Evolutionary conservation across 2,113 vertebrate genomes (phyloP).

Genomic region (Triplophysa tibetana): DNA sequence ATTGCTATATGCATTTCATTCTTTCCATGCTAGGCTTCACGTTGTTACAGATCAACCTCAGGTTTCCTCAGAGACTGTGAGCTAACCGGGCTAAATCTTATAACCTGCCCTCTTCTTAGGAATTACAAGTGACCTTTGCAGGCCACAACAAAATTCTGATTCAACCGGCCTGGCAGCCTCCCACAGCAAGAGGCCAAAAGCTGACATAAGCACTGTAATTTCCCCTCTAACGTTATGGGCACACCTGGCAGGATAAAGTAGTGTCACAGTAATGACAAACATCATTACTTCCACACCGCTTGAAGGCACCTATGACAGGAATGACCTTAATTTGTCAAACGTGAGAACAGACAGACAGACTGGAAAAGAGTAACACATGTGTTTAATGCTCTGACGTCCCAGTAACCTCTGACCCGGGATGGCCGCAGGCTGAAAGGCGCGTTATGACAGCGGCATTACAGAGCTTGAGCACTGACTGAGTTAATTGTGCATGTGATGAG

Average conservation of each 20-base stretch:
- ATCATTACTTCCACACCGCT: not conserved
- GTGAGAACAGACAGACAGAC: not conserved
- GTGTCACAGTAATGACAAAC: not conserved
- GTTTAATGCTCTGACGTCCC: constrained; percentile 1
- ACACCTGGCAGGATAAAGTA: not conserved
- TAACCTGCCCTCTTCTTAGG: not conserved
- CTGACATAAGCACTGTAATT: constrained; percentile 1
- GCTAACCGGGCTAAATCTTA: not conserved
- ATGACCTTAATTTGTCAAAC: constrained; percentile 1
- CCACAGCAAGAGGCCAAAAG: constrained; percentile 1
- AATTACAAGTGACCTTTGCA: not conserved
- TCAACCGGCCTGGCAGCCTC: not conserved
- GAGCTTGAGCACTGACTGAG: constrained; percentile 60
- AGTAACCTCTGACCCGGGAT: constrained; percentile 32
- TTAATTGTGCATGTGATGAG: constrained; percentile 78
- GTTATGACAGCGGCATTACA: constrained; percentile 60
- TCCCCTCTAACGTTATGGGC: not conserved
- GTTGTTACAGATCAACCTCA: not conserved
- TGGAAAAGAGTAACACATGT: not conserved
- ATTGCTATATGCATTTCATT: not conserved
- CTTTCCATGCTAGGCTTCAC: not conserved
- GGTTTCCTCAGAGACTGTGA: not conserved
- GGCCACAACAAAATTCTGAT: not conserved
- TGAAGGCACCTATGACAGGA: not conserved
- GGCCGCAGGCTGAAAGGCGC: constrained; percentile 45